These are phyloP conservation scores for Enteromius fasciolatus DNA, from an alignment of 2,797 vertebrate genomes.

Conservation along the genomic window DNA sequence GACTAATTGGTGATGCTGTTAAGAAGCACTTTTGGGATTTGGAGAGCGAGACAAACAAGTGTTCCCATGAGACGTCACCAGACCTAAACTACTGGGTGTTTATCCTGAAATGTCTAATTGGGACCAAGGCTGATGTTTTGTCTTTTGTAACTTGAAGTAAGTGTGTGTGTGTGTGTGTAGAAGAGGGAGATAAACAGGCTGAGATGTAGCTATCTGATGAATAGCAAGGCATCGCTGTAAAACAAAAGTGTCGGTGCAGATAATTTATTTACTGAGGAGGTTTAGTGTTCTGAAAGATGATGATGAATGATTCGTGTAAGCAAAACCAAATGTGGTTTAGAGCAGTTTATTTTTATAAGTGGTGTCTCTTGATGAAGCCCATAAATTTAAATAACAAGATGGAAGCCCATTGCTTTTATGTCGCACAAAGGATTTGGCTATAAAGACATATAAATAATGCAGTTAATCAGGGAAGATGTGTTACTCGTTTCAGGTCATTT, in stretches of 20 bases:
- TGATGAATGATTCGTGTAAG: constrained; percentile 13
- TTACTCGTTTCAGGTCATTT: constrained; percentile 21
- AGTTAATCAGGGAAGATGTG: constrained; percentile 18
- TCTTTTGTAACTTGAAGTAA: background rate
- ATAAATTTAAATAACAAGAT: constrained; percentile 13
- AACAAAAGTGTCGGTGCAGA: background rate
- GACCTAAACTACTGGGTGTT: constrained; percentile 65
- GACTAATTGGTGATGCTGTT: constrained; percentile 64
- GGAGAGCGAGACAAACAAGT: constrained; percentile 68
- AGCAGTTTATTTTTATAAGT: constrained; percentile 23
- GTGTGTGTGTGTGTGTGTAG: background rate
- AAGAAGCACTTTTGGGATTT: constrained; percentile 61
- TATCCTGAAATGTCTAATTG: constrained; percentile 65
- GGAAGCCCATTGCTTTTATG: background rate
- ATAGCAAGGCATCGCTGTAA: background rate
- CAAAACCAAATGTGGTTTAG: constrained; percentile 3
- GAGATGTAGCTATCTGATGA: background rate
- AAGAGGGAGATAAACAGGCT: background rate
- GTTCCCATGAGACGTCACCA: constrained; percentile 64
- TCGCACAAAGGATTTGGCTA: constrained; percentile 3
- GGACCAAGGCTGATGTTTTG: constrained; percentile 37
- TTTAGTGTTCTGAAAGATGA: constrained; percentile 27
- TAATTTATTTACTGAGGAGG: constrained; percentile 7
- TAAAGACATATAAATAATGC: constrained; percentile 23
- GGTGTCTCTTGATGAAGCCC: constrained; percentile 23